These are phyloP conservation scores for Maniola jurtina DNA, from an alignment of 1,140 invertebrate genomes.

Conservation along the genomic window DNA sequence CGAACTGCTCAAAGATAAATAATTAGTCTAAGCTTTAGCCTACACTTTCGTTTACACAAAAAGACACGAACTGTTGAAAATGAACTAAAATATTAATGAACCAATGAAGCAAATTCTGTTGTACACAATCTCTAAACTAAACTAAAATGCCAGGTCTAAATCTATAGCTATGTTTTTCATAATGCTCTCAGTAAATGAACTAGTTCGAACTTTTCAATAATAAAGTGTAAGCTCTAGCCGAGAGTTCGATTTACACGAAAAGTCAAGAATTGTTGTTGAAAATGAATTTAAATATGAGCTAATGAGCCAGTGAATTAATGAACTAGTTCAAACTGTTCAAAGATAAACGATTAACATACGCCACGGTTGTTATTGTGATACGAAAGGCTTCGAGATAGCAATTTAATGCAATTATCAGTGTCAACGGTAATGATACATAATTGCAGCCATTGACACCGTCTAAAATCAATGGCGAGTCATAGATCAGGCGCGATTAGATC, in stretches of 20 bases:
- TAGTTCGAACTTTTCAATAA: too few relatives aligned
- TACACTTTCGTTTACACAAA: too few relatives aligned
- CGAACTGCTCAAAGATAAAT: background rate
- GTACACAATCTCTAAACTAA: too few relatives aligned
- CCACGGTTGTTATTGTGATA: slow-evolving; percentile 4
- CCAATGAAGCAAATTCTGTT: too few relatives aligned
- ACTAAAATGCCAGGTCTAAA: too few relatives aligned
- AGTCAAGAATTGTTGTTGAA: too few relatives aligned
- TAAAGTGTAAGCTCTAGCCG: too few relatives aligned
- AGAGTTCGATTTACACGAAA: background rate
- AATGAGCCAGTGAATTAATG: background rate
- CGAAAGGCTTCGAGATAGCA: slow-evolving; percentile 16
- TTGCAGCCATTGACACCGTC: slow-evolving; percentile 29
- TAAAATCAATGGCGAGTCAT: slow-evolving; percentile 34
- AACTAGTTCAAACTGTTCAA: background rate
- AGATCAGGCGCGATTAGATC: slow-evolving; percentile 28
- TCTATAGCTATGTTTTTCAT: too few relatives aligned
- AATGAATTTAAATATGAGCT: background rate
- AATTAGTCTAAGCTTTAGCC: too few relatives aligned
- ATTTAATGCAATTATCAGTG: slow-evolving; percentile 33
- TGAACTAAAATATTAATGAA: background rate
- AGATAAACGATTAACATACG: slow-evolving; percentile 5
- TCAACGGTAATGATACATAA: slow-evolving; percentile 23
- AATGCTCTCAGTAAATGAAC: too few relatives aligned
- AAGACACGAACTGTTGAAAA: too few relatives aligned